These are phyloP conservation scores for Watsonalla cultraria DNA, from an alignment of 2,888 invertebrate genomes.

Conservation along the genomic window DNA sequence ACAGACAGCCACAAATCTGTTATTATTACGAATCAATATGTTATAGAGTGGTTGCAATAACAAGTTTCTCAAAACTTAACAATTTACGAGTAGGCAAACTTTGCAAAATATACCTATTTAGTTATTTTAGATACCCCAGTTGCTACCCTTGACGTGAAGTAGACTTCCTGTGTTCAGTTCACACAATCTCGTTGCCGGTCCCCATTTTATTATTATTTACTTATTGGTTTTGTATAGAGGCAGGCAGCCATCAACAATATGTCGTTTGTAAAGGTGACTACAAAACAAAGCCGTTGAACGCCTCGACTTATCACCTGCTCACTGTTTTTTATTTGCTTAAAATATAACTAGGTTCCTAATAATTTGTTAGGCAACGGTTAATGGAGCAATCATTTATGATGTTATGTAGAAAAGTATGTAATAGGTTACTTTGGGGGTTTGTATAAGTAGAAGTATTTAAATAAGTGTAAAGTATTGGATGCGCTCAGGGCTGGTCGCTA, in stretches of 20 bases:
- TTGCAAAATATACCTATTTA: conserved; percentile 8
- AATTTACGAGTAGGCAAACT: conserved; percentile 2
- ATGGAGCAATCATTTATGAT: conserved; percentile 15
- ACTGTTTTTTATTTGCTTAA: conserved; percentile 32
- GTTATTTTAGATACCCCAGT: conserved; percentile 15
- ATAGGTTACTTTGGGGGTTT: not conserved
- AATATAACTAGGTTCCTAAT: conserved; percentile 21
- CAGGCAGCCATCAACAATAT: conserved; percentile 71
- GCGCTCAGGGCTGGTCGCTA: conserved; percentile 46
- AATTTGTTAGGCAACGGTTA: conserved; percentile 23
- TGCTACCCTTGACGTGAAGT: conserved; percentile 53
- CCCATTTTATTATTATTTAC: conserved; percentile 71
- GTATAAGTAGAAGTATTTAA: conserved; percentile 14
- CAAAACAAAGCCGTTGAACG: conserved; percentile 72
- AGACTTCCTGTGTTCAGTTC: conserved; percentile 68
- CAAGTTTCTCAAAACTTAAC: not conserved
- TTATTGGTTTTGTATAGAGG: conserved; percentile 71
- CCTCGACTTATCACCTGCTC: conserved; percentile 67
- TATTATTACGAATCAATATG: conserved; percentile 26
- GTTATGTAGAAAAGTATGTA: conserved; percentile 1
- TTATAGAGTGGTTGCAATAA: conserved; percentile 9
- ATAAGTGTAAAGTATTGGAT: conserved; percentile 47
- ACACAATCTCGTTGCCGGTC: conserved; percentile 62
- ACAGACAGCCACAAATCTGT: conserved; percentile 53
- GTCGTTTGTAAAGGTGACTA: conserved; percentile 73